phyloP scores from a whole-genome alignment of 2,797 vertebrate species.

The Petrocephalus schoutedeni region DNA sequence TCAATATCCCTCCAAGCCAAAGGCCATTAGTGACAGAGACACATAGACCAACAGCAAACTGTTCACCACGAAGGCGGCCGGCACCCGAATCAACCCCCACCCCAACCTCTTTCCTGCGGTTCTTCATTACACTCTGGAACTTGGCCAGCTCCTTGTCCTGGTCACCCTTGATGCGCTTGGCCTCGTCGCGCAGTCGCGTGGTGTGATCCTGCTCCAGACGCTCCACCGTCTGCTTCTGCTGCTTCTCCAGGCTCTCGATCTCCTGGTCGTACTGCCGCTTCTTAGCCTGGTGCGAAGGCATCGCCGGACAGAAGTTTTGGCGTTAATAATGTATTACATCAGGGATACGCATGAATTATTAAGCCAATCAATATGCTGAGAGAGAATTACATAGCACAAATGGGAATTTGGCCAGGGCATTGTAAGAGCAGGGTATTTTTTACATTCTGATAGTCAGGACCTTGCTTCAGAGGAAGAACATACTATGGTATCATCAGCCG shows the following conservation, averaged over 20 bases:
- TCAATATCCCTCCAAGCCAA: not conserved
- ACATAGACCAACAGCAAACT: not conserved
- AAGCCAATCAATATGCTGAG: slow-evolving; percentile 2
- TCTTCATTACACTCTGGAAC: slow-evolving; percentile 94
- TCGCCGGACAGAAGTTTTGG: slow-evolving; percentile 16
- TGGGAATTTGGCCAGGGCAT: not conserved
- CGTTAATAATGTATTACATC: not conserved
- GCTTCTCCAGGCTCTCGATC: slow-evolving; percentile 93
- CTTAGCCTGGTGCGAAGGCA: slow-evolving; percentile 63
- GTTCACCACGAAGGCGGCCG: not conserved
- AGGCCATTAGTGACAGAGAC: not conserved
- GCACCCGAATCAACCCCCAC: not conserved
- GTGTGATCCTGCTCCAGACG: slow-evolving; percentile 95
- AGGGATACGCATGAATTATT: not conserved
- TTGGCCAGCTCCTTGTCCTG: slow-evolving; percentile 95
- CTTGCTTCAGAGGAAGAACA: not conserved
- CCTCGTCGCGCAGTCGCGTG: slow-evolving; percentile 86
- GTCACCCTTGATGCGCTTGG: slow-evolving; percentile 91
- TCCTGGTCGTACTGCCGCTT: slow-evolving; percentile 96
- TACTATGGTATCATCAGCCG: not conserved
- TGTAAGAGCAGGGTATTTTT: not conserved
- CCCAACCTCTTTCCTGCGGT: slow-evolving; percentile 90
- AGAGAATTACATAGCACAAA: not conserved
- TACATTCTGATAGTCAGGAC: not conserved
- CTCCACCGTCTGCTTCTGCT: slow-evolving; percentile 97